Conservation (phyloP, 2,888 invertebrate genomes). For the Malachius bipustulatus region DNA sequence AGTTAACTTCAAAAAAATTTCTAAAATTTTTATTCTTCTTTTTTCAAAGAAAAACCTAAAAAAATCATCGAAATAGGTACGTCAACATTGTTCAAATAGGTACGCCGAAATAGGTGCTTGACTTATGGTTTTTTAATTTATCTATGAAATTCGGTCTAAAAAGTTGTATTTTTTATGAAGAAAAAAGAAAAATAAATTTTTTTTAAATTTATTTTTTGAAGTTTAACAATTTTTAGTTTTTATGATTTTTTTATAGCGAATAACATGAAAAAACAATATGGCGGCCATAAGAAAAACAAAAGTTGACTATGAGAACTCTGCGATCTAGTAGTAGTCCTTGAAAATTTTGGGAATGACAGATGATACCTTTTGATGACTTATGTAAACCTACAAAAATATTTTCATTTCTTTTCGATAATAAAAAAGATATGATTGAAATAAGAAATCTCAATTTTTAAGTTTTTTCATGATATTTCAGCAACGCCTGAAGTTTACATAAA, state of each 20-base stretch:
- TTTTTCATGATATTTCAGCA: slow-evolving; percentile 1
- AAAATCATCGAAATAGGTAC: no score
- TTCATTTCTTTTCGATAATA: not conserved
- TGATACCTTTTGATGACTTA: not conserved
- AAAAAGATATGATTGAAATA: not conserved
- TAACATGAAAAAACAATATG: not conserved
- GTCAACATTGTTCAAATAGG: no score
- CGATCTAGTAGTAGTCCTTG: slow-evolving; percentile 1
- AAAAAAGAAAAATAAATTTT: no score
- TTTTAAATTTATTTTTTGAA: no score
- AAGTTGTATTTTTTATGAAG: no score
- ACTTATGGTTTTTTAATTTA: no score
- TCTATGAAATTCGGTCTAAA: no score
- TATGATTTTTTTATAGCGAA: not conserved
- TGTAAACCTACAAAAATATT: not conserved
- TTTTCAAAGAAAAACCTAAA: no score
- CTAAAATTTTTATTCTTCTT: no score
- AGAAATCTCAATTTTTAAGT: not conserved
- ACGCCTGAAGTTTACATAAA: not conserved
- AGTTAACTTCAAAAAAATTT: no score
- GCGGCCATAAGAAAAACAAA: not conserved
- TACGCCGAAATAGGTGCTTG: no score
- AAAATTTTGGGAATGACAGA: not conserved
- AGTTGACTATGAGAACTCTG: not conserved
- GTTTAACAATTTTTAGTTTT: no score